phyloP scores from a whole-genome alignment of 2,888 invertebrate species.

The Ypsolopha sequella region DNA sequence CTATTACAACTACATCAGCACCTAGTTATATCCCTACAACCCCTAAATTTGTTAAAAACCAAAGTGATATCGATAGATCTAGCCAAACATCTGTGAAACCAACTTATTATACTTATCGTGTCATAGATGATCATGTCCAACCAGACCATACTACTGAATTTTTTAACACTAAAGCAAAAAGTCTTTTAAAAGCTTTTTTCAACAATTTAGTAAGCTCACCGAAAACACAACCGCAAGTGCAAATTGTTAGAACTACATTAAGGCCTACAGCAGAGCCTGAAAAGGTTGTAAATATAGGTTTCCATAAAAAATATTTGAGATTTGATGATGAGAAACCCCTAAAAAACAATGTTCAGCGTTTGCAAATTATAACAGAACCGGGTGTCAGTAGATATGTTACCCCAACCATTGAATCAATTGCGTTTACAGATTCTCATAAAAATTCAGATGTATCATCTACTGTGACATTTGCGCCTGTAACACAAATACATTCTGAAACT shows the following conservation, averaged over 20 bases:
- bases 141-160: constrained; percentile 55
- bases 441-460: constrained; percentile 28
- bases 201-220: constrained; percentile 34
- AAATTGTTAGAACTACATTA: constrained; percentile 19
- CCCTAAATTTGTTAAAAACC: constrained; percentile 16
- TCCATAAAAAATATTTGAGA: constrained; percentile 38
- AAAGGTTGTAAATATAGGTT: constrained; percentile 49
- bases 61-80: constrained; percentile 21
- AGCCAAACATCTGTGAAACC: constrained; percentile 26
- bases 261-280: constrained; percentile 26
- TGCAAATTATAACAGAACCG: constrained; percentile 50
- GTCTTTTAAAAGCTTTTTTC: constrained; percentile 50
- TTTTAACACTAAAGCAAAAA: constrained; percentile 47
- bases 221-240: constrained; percentile 14
- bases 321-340: constrained; percentile 37
- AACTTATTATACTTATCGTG: constrained; percentile 47
- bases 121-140: constrained; percentile 38
- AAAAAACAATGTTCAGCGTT: constrained; percentile 32
- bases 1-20: constrained; percentile 27
- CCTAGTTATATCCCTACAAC: constrained; percentile 20
- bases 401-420: constrained; percentile 20
- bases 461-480: constrained; percentile 18
- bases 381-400: constrained; percentile 20
- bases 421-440: constrained; percentile 13
- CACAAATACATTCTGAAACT: constrained; percentile 23